A percentile compares a stretch with the other conserved stretches of the same genome.
Evolutionary conservation across 2,113 vertebrate genomes (phyloP).

Genomic region (Oncorhynchus masou): DNA sequence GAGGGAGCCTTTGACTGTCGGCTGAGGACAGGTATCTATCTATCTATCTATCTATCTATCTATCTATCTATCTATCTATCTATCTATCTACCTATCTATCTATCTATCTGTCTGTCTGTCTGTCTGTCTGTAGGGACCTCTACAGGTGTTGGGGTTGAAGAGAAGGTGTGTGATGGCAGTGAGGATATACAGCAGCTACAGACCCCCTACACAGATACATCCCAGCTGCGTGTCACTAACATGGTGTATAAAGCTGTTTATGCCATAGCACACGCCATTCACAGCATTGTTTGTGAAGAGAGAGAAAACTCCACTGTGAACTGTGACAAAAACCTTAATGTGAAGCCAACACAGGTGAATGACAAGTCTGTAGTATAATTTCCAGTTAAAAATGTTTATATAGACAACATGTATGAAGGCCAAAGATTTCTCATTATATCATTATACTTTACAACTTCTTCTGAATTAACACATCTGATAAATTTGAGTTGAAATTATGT

Average conservation of each 20-base stretch:
- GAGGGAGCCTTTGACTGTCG: conserved; percentile 64
- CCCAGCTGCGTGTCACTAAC: conserved; percentile 65
- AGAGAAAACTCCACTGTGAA: conserved; percentile 15
- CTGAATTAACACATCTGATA: background rate
- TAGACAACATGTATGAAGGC: background rate
- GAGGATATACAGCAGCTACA: conserved; percentile 53
- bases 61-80: too few species aligned
- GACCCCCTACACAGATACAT: conserved; percentile 65
- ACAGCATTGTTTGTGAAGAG: conserved; percentile 49
- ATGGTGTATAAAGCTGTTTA: conserved; percentile 74
- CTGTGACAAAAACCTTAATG: conserved; percentile 42
- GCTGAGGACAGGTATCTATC: conserved; percentile 40
- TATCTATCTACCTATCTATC: too few species aligned
- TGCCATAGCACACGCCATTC: conserved; percentile 68
- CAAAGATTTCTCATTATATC: background rate
- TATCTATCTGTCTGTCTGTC: background rate
- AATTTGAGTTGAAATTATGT: too few species aligned
- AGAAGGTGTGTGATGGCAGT: conserved; percentile 54
- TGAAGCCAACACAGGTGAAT: conserved; percentile 55
- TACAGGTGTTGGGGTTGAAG: background rate
- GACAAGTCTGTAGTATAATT: background rate
- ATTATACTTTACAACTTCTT: too few species aligned
- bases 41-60: background rate
- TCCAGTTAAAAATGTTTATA: background rate
- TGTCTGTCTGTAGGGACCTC: background rate